Evolutionary conservation across 2,888 invertebrate species (phyloP).

Genomic region (Imbricaverruca yamaguchii): DNA sequence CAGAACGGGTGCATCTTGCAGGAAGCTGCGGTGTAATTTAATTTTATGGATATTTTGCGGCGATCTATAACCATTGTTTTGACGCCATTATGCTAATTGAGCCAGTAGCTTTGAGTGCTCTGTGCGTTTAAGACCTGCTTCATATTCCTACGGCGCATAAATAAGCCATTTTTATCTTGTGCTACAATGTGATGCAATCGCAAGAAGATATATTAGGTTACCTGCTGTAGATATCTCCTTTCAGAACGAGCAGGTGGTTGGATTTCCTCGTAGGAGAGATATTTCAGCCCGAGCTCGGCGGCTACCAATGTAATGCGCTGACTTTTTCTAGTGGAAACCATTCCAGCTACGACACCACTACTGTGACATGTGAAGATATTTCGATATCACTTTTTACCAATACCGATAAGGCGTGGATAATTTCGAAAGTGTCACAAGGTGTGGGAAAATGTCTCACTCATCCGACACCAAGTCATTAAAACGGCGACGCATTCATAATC

Average conservation of each 20-base stretch:
- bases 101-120: neutral
- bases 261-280: neutral
- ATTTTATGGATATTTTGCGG: neutral
- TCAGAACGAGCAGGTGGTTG: neutral
- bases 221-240: neutral
- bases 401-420: neutral
- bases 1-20: conserved; percentile 2
- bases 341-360: neutral
- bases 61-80: conserved; percentile 11
- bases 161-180: neutral
- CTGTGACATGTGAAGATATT: neutral
- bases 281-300: neutral
- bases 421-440: neutral
- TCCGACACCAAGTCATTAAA: neutral
- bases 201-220: neutral
- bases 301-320: neutral
- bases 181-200: neutral
- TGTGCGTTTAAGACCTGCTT: neutral
- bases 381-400: neutral
- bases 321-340: neutral
- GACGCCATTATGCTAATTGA: neutral
- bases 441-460: conserved; percentile 15
- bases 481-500: neutral
- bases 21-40: neutral
- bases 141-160: neutral